These are phyloP conservation scores for Epinotia nisella DNA, from an alignment of 2,888 invertebrate species.

Conservation along the genomic window DNA sequence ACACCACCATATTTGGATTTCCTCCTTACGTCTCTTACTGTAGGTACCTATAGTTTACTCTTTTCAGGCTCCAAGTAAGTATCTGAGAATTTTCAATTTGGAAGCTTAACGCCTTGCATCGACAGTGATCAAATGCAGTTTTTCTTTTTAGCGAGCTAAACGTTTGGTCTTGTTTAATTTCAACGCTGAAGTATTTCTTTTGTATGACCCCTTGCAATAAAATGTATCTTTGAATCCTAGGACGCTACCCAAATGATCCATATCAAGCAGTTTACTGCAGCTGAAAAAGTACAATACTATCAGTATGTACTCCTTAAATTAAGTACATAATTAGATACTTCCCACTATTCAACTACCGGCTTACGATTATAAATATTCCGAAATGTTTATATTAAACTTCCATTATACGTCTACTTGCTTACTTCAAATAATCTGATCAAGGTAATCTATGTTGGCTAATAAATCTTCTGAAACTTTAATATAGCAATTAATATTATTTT, in stretches of 20 bases:
- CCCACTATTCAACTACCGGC: slow-evolving; percentile 65
- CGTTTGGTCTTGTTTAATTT: slow-evolving; percentile 2
- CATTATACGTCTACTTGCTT: slow-evolving; percentile 71
- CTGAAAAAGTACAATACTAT: slow-evolving; percentile 56
- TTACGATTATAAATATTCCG: slow-evolving; percentile 59
- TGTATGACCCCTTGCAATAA: slow-evolving; percentile 77
- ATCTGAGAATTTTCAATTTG: neutral
- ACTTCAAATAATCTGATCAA: slow-evolving; percentile 57
- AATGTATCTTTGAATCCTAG: slow-evolving; percentile 57
- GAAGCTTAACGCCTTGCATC: neutral
- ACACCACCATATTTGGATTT: slow-evolving; percentile 6
- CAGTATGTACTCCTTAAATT: slow-evolving; percentile 59
- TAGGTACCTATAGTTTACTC: neutral
- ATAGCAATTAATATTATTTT: slow-evolving; percentile 59
- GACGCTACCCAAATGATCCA: slow-evolving; percentile 59
- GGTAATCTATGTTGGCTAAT: slow-evolving; percentile 69
- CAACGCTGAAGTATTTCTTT: slow-evolving; percentile 27
- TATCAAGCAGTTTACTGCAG: slow-evolving; percentile 65
- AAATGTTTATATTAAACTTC: slow-evolving; percentile 65
- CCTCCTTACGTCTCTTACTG: neutral
- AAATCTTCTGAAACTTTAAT: slow-evolving; percentile 78
- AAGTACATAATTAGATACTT: slow-evolving; percentile 69
- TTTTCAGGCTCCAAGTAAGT: neutral
- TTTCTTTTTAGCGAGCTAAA: neutral
- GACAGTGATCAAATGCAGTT: neutral